These are phyloP conservation scores for Poeciliopsis presidionis DNA, from an alignment of 2,797 vertebrate genomes.

Conservation along the genomic window DNA sequence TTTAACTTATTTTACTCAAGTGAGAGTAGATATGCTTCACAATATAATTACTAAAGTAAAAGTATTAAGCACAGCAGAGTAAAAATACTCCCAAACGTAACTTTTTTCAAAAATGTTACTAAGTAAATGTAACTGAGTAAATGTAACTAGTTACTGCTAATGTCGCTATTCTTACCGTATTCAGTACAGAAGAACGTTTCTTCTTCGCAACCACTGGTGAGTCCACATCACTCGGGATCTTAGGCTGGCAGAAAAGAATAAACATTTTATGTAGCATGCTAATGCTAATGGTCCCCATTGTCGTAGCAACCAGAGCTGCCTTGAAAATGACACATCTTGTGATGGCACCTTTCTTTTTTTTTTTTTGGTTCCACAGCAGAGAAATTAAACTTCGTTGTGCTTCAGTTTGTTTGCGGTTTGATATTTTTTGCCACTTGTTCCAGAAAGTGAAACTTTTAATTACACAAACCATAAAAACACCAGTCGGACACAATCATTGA, in stretches of 20 bases:
- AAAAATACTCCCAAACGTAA: too few relatives aligned
- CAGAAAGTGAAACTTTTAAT: not conserved
- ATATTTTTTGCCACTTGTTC: not conserved
- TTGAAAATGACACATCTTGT: not conserved
- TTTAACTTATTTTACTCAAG: too few relatives aligned
- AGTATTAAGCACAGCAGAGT: too few relatives aligned
- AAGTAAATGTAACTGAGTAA: too few relatives aligned
- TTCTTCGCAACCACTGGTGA: slow-evolving; percentile 69
- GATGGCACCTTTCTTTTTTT: not conserved
- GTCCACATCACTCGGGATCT: slow-evolving; percentile 64
- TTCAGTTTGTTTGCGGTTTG: not conserved
- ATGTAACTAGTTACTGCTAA: too few relatives aligned
- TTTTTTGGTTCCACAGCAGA: not conserved
- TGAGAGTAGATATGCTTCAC: too few relatives aligned
- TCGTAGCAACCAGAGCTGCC: slow-evolving; percentile 50
- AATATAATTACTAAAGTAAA: too few relatives aligned
- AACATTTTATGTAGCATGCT: not conserved
- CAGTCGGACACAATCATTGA: too few relatives aligned
- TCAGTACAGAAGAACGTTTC: slow-evolving; percentile 54
- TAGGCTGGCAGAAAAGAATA: slow-evolving; percentile 49
- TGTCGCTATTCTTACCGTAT: slow-evolving; percentile 57
- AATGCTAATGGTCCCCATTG: slow-evolving; percentile 11
- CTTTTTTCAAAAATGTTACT: too few relatives aligned
- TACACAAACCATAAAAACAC: not conserved
- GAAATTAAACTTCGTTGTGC: not conserved